These are phyloP conservation scores for Crematogaster levior DNA, from an alignment of 2,888 invertebrate genomes.

Conservation along the genomic window DNA sequence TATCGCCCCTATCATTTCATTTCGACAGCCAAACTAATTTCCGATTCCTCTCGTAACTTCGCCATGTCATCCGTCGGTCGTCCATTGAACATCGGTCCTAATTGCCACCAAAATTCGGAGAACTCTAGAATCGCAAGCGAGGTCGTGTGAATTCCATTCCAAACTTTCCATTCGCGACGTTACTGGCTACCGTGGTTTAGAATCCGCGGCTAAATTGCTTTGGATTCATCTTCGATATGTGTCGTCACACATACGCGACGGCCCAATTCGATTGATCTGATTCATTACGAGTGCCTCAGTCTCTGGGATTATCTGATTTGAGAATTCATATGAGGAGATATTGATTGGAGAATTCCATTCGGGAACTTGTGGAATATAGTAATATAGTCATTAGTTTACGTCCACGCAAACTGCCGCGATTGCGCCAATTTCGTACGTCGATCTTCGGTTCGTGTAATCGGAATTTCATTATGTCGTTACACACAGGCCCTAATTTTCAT, in stretches of 20 bases:
- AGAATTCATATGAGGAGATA: constrained; percentile 47
- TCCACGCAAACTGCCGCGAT: background rate
- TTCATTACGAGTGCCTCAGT: constrained; percentile 59
- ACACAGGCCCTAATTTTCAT: background rate
- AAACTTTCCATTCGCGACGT: constrained; percentile 57
- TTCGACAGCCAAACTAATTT: constrained; percentile 31
- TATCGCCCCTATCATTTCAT: constrained; percentile 1
- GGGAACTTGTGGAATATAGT: constrained; percentile 25
- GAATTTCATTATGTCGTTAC: background rate
- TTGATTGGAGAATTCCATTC: constrained; percentile 60
- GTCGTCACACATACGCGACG: constrained; percentile 36
- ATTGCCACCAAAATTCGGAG: constrained; percentile 42
- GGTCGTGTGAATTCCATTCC: constrained; percentile 54
- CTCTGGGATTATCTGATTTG: constrained; percentile 51
- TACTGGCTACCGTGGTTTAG: constrained; percentile 56
- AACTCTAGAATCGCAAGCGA: constrained; percentile 33
- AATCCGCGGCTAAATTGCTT: constrained; percentile 69
- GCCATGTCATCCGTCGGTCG: background rate
- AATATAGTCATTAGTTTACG: constrained; percentile 39
- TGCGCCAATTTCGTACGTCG: background rate
- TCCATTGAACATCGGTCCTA: constrained; percentile 44
- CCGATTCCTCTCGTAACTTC: constrained; percentile 29
- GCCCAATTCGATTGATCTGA: constrained; percentile 65
- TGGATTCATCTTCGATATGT: constrained; percentile 71
- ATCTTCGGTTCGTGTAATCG: constrained; percentile 1